Percentiles rank a stretch among this genome's conserved stretches.
These are phyloP conservation scores for Caradrina clavipalpis DNA, from an alignment of 2,888 invertebrate species.

Conservation along the genomic window DNA sequence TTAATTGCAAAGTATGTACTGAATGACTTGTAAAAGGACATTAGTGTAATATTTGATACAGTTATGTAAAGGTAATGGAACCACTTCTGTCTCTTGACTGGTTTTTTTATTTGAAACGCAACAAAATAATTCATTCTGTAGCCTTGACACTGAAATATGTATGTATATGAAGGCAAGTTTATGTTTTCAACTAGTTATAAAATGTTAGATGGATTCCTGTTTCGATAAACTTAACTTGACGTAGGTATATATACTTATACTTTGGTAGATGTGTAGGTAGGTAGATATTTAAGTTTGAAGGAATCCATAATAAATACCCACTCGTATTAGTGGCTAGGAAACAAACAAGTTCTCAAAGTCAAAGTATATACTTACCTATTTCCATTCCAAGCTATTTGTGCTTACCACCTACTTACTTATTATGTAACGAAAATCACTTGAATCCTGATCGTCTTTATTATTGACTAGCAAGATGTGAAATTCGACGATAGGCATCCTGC, in stretches of 20 bases:
- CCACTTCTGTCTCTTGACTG: neutral
- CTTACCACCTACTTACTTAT: neutral
- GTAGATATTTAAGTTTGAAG: slow-evolving; percentile 10
- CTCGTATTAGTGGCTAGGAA: slow-evolving; percentile 1
- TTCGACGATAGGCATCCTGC: neutral
- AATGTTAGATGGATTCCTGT: slow-evolving; percentile 32
- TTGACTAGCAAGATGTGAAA: neutral
- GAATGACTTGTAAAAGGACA: slow-evolving; percentile 28
- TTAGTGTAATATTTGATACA: slow-evolving; percentile 27
- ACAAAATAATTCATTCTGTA: neutral
- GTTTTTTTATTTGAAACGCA: neutral
- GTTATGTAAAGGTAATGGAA: neutral
- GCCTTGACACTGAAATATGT: slow-evolving; percentile 18
- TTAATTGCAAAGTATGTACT: slow-evolving; percentile 28
- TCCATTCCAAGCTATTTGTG: neutral
- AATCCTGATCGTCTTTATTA: neutral
- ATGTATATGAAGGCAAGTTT: neutral
- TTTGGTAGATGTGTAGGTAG: neutral
- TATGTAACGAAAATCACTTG: neutral
- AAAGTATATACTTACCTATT: neutral
- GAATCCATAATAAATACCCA: slow-evolving; percentile 21
- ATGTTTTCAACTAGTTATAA: neutral
- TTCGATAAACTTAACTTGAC: slow-evolving; percentile 19
- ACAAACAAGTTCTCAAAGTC: slow-evolving; percentile 15
- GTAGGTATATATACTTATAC: neutral